Evolutionary conservation across 1,140 invertebrate genomes (phyloP).

Genomic region (Gerris buenoi): DNA sequence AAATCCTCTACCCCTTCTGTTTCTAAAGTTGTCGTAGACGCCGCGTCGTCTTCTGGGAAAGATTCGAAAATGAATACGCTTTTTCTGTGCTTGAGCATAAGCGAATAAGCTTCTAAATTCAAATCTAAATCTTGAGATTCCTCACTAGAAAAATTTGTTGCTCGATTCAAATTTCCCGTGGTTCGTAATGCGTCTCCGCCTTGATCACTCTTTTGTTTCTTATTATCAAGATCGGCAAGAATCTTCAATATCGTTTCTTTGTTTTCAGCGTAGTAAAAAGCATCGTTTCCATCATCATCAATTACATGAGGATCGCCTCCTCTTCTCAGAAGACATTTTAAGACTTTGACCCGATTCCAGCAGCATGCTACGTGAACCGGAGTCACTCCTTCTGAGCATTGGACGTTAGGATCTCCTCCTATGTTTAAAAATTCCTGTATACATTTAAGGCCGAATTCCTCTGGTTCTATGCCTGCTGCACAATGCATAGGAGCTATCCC

Average conservation of each 20-base stretch:
- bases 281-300: not conserved
- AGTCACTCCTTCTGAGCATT: not conserved
- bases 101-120: not conserved
- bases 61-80: not conserved
- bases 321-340: not conserved
- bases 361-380: not conserved
- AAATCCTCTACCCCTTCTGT: not conserved
- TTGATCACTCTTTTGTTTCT: not conserved
- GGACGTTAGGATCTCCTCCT: not conserved
- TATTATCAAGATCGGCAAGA: not conserved
- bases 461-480: not conserved
- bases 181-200: too few relatives aligned
- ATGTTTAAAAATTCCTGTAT: not conserved
- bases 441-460: not conserved
- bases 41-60: not conserved
- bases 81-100: not conserved
- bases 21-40: not conserved
- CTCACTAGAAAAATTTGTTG: not conserved
- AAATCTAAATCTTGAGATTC: not conserved
- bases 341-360: not conserved
- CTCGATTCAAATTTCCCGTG: too few relatives aligned
- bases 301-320: not conserved
- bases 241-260: not conserved
- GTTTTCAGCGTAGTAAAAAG: not conserved
- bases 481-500: not conserved